Evolutionary conservation across 2,797 vertebrate genomes (phyloP).

Genomic region (Melanotaenia boesemani): DNA sequence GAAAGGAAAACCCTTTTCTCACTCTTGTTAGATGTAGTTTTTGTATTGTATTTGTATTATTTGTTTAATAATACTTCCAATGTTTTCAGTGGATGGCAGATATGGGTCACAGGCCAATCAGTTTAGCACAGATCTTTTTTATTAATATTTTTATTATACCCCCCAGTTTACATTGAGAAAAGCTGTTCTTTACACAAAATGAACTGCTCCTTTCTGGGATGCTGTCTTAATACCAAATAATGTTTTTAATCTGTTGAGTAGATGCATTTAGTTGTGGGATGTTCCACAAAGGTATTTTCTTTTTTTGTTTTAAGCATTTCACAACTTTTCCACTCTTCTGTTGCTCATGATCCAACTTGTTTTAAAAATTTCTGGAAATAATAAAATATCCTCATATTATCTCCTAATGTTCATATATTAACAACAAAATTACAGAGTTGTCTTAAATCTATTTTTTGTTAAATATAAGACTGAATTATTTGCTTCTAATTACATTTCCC

Average conservation of each 20-base stretch:
- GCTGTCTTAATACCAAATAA: background rate
- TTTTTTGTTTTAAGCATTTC: background rate
- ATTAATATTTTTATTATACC: background rate
- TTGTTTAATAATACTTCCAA: background rate
- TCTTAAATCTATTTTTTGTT: background rate
- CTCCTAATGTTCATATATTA: background rate
- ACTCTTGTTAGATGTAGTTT: background rate
- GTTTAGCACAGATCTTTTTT: background rate
- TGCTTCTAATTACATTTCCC: background rate
- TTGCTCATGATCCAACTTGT: background rate
- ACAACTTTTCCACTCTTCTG: background rate
- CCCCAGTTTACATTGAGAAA: background rate
- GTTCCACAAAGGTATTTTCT: background rate
- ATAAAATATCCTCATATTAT: background rate
- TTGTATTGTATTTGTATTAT: background rate
- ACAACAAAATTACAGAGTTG: background rate
- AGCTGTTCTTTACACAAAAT: background rate
- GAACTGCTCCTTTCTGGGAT: background rate
- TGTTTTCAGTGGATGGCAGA: background rate
- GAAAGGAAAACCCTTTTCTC: background rate
- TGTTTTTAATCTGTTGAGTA: background rate
- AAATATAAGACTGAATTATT: background rate
- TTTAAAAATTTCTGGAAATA: background rate
- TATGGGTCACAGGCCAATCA: background rate
- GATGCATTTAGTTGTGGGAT: background rate